Conservation (phyloP, 2,797 vertebrate genomes). For the Semaprochilodus insignis region DNA sequence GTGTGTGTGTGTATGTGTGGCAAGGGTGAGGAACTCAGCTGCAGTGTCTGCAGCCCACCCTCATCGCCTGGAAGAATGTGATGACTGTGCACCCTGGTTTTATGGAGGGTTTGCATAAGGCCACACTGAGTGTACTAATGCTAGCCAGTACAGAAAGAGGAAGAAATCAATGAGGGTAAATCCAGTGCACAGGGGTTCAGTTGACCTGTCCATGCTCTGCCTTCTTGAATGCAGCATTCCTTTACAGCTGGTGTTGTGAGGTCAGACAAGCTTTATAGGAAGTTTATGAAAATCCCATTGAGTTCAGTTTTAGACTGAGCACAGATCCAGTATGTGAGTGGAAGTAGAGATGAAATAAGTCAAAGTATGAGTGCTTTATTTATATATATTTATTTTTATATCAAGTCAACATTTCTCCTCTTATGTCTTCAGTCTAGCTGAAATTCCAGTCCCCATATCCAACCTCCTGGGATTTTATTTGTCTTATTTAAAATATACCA, state of each 20-base stretch:
- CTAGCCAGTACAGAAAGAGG: background rate
- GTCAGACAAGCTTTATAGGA: background rate
- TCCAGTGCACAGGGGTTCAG: background rate
- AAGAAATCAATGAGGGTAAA: background rate
- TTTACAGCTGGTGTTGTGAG: background rate
- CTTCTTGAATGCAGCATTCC: background rate
- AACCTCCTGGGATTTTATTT: too few relatives aligned
- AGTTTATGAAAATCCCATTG: background rate
- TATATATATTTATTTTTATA: too few relatives aligned
- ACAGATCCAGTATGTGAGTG: too few relatives aligned
- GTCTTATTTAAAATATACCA: too few relatives aligned
- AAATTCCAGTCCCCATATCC: too few relatives aligned
- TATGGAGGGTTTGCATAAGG: slow-evolving; percentile 4
- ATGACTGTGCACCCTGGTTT: slow-evolving; percentile 7
- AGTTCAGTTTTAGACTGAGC: background rate
- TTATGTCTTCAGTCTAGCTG: too few relatives aligned
- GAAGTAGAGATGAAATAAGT: too few relatives aligned
- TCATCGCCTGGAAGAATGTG: background rate
- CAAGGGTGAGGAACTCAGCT: background rate
- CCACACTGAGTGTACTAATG: background rate
- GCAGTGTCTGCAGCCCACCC: slow-evolving; percentile 4
- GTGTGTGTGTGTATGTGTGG: slow-evolving; percentile 20
- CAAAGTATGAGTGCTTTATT: too few relatives aligned
- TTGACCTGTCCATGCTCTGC: background rate
- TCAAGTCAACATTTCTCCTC: too few relatives aligned